A percentile compares a stretch with the other conserved stretches of the same genome.
phyloP scores from a whole-genome alignment of 2,888 invertebrate genomes.

The Athalia circularis region DNA sequence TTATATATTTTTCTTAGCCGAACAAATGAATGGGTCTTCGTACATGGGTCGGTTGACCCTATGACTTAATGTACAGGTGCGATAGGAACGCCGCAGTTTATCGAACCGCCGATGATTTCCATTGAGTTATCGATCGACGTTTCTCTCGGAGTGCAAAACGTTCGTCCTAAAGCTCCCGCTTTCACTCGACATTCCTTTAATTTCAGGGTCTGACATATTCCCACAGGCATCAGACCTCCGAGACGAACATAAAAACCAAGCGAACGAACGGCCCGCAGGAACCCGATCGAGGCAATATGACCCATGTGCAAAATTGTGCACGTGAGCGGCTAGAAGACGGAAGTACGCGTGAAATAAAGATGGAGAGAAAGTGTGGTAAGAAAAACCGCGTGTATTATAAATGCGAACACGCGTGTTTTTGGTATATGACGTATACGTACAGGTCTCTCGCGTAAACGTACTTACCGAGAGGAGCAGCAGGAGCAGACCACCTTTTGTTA shows the following conservation, averaged over 20 bases:
- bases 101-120: constrained; percentile 10
- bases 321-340: not conserved
- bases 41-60: too few species aligned
- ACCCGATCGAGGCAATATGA: constrained; percentile 6
- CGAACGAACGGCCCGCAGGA: not conserved
- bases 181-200: not conserved
- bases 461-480: constrained; percentile 15
- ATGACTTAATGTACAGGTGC: too few species aligned
- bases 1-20: too few species aligned
- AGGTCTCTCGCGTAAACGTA: constrained; percentile 45
- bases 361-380: not conserved
- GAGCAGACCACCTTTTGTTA: constrained; percentile 49
- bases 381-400: not conserved
- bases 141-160: too few species aligned
- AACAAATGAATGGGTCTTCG: too few species aligned
- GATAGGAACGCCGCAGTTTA: not conserved
- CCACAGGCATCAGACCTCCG: not conserved
- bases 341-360: not conserved
- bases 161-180: too few species aligned
- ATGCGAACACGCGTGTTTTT: too few species aligned
- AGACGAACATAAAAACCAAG: not conserved
- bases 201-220: constrained; percentile 7
- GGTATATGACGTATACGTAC: not conserved
- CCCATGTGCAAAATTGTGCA: not conserved
- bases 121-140: not conserved